Percentiles rank a stretch among this genome's conserved stretches.
phyloP scores from a whole-genome alignment of 1,140 invertebrate species.

The Melitaea cinxia region DNA sequence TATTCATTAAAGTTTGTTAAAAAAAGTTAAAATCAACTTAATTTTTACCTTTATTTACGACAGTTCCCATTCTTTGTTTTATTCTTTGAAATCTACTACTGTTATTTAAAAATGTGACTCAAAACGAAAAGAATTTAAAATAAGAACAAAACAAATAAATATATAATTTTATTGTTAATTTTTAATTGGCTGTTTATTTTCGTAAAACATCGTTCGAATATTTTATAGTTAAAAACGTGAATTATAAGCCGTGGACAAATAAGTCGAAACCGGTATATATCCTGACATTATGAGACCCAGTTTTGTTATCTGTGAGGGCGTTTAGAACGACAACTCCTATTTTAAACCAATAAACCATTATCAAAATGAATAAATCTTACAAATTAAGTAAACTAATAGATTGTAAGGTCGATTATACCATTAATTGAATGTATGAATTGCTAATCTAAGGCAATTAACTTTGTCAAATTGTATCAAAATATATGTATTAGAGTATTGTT shows the following conservation, averaged over 20 bases:
- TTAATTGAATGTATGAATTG: too few relatives aligned
- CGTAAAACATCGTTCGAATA: background rate
- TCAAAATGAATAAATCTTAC: background rate
- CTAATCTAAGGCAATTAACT: too few relatives aligned
- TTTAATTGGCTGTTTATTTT: background rate
- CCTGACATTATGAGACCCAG: conserved; percentile 6
- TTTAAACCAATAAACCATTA: background rate
- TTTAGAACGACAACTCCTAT: conserved; percentile 7
- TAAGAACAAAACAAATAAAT: background rate
- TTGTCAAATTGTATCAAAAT: too few relatives aligned
- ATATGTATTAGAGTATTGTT: too few relatives aligned
- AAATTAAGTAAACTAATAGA: background rate
- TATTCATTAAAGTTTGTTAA: too few relatives aligned
- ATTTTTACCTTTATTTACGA: too few relatives aligned
- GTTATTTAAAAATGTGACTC: too few relatives aligned
- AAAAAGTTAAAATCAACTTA: too few relatives aligned
- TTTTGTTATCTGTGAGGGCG: conserved; percentile 15
- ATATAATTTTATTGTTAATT: background rate
- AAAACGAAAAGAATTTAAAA: background rate
- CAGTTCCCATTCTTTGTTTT: too few relatives aligned
- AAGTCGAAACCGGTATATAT: conserved; percentile 11
- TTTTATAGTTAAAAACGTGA: background rate
- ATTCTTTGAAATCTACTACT: too few relatives aligned
- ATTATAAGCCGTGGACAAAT: conserved; percentile 10
- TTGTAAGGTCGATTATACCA: background rate